These are phyloP conservation scores for Orthosia cruda DNA, from an alignment of 2,888 invertebrate genomes.

Conservation along the genomic window DNA sequence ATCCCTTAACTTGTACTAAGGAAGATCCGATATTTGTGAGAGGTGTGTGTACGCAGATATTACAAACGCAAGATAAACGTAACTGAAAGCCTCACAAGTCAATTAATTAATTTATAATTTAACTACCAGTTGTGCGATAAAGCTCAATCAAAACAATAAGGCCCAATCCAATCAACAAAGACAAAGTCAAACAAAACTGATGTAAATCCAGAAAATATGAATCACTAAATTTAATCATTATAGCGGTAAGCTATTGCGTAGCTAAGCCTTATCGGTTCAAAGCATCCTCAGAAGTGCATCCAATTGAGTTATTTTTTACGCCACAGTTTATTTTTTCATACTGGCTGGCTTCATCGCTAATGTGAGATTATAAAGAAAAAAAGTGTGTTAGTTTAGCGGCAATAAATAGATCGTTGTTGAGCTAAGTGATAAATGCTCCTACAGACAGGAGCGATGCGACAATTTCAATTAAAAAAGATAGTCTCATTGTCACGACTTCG, in stretches of 20 bases:
- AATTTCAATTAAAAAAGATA: background rate
- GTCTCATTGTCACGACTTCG: background rate
- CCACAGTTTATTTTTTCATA: constrained; percentile 35
- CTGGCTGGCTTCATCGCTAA: constrained; percentile 23
- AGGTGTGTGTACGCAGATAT: background rate
- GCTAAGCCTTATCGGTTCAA: background rate
- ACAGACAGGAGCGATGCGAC: background rate
- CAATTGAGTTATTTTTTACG: constrained; percentile 40
- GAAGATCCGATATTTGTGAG: background rate
- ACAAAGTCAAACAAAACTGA: background rate
- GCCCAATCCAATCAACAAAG: background rate
- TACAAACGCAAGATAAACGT: constrained; percentile 52
- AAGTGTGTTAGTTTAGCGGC: background rate
- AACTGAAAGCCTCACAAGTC: constrained; percentile 51
- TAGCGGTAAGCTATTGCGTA: background rate
- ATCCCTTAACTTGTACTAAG: background rate
- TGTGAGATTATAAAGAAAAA: constrained; percentile 19
- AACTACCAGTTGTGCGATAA: background rate
- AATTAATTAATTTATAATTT: no score
- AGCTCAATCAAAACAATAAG: background rate
- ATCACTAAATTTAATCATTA: background rate
- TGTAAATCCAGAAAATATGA: background rate
- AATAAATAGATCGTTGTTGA: background rate
- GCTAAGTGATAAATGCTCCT: background rate
- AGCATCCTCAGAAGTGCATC: constrained; percentile 42